phyloP scores from a whole-genome alignment of 35 echinoderm and acorn worm species.

The Holothuria glaberrima region DNA sequence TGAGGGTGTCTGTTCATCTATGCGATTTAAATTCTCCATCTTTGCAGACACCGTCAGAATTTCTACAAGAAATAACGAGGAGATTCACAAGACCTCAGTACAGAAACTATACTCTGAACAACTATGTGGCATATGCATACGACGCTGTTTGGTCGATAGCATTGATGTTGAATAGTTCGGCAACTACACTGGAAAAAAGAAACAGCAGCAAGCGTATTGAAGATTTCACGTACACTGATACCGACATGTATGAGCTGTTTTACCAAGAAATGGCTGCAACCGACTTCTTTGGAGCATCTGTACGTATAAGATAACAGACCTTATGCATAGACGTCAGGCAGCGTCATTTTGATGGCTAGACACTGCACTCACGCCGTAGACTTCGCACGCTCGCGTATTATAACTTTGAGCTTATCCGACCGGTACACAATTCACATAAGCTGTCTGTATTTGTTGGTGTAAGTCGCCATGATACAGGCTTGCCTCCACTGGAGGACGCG shows the following conservation, averaged over 20 bases:
- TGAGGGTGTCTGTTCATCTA: too few relatives aligned
- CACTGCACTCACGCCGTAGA: too few relatives aligned
- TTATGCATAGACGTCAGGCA: too few relatives aligned
- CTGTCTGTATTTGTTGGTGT: too few relatives aligned
- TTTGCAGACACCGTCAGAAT: conserved; percentile 17
- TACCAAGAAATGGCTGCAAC: background rate
- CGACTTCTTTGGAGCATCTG: conserved; percentile 35
- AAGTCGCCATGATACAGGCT: too few relatives aligned
- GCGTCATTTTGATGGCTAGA: too few relatives aligned
- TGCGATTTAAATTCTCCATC: background rate
- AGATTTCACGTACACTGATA: background rate
- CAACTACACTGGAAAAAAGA: too few relatives aligned
- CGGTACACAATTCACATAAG: too few relatives aligned
- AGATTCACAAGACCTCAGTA: background rate
- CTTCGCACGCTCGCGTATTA: too few relatives aligned
- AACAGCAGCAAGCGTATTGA: background rate
- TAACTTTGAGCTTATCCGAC: too few relatives aligned
- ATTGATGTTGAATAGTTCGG: conserved; percentile 7
- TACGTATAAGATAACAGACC: too few relatives aligned
- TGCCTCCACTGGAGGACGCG: too few relatives aligned
- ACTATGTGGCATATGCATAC: conserved; percentile 22
- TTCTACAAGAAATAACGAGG: background rate
- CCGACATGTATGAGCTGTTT: background rate
- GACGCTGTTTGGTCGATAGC: conserved; percentile 36
- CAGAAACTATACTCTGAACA: background rate